Evolutionary conservation across 2,888 invertebrate species (phyloP), one percentile per base, ranked within the genome.

Genomic region (Linnaemya tessellans): DNA sequence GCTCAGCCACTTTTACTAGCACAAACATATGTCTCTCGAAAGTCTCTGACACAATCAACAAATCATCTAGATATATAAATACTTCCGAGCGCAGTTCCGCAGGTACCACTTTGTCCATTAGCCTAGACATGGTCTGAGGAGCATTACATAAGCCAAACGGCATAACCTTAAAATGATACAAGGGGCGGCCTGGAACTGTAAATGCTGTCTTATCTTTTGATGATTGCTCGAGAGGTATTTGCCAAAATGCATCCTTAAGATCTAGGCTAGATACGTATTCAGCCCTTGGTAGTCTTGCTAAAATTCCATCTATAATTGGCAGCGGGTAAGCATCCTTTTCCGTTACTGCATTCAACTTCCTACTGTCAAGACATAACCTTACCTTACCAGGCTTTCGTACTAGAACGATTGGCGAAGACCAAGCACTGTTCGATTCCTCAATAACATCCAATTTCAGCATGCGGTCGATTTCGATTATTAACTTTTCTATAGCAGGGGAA

Each of bases 51-150:
- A n/a, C n/a, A n/a, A n/a, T n/a, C n/a, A n/a, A n/a, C n/a, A n/a
- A n/a, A 20, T 62, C 62, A 5, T 62, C 62, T 1, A 62, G 62
- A 22, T 62, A 62, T 18, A 62, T 11, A 20, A 62, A 62, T 1
- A 62, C 62, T 20, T 62, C 62, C 0, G 1, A 20, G 0, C 62
- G 10, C 18, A 62, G 18, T 0, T 18, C 2, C 1, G 62, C 20
- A 13, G 62, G 38, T 5, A 60, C 22, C n/a, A 60, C 60, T 11
- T 18, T 60, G 10, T 60, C 60, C 60, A 60, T 60, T 22, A 60
- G n/a, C n/a, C n/a, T n/a, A n/a, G n/a, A n/a, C n/a, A n/a, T n/a
- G n/a, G n/a, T n/a, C n/a, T n/a, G n/a, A n/a, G n/a, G n/a, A n/a
- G n/a, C n/a, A n/a, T n/a, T n/a, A n/a, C n/a, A n/a, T n/a, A n/a